phyloP scores from a whole-genome alignment of 1,140 invertebrate species.

The Meteorus sp. region DNA sequence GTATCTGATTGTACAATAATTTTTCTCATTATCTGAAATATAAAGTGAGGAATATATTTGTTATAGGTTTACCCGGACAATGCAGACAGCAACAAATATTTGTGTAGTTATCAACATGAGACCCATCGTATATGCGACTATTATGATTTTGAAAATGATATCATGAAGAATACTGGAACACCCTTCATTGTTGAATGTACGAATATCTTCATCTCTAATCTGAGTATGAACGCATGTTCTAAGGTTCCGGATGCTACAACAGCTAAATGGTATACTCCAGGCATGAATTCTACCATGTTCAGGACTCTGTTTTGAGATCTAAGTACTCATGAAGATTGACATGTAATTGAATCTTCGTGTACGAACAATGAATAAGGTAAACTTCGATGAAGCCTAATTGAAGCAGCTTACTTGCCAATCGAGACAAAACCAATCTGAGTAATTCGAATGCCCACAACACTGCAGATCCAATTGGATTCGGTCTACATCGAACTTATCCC shows the following conservation, averaged over 20 bases:
- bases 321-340: background rate
- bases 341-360: too few relatives aligned
- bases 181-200: conserved; percentile 45
- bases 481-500: conserved; percentile 43
- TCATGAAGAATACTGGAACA: conserved; percentile 40
- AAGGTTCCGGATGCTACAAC: conserved; percentile 39
- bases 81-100: conserved; percentile 36
- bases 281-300: conserved; percentile 33
- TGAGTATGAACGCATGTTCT: conserved; percentile 40
- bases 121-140: conserved; percentile 45
- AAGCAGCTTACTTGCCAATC: conserved; percentile 45
- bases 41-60: background rate
- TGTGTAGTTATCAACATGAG: conserved; percentile 40
- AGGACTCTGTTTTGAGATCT: conserved; percentile 12
- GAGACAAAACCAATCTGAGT: conserved; percentile 47
- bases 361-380: too few relatives aligned
- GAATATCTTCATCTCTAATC: conserved; percentile 33
- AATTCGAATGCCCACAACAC: conserved; percentile 45
- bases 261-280: conserved; percentile 47
- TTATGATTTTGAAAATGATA: conserved; percentile 40
- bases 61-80: conserved; percentile 35
- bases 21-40: background rate
- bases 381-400: too few relatives aligned
- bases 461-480: conserved; percentile 48
- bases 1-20: background rate